Base-by-base conservation (phyloP, 2,888 invertebrate species). In the Brachycybe producta region DNA sequence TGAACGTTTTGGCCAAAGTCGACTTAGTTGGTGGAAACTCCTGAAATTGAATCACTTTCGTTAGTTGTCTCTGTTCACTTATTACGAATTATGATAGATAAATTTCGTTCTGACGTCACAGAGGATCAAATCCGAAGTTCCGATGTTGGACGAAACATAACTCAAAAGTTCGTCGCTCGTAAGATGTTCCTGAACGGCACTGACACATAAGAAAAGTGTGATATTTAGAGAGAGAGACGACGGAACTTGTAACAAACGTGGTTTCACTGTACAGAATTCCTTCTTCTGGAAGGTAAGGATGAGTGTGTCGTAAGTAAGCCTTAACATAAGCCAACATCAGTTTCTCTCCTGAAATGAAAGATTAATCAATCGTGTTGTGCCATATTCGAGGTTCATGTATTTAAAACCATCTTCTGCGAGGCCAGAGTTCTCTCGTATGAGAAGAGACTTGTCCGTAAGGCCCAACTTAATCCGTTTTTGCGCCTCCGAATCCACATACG, bases 121-220 rank as follows among this genome's bases (percentile, higher is more conserved):
- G 51, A 86, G 72, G 58, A 91, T 78, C 15, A 94, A 73, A 62
- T 94, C 91, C 59, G 75, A 80, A 24, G 84, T 75, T 35, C 94
- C 94, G 52, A 95, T 72, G 61, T 84, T 75, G 3, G 64, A 66
- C 1, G 83, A 80, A 46, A 91, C 73, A 62, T 81, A 67, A 0
- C 83, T 75, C 8, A 94, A 65, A n/a, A 75, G 72, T 30, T 76
- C 72, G 51, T 77, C 76, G 36, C 76, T 75, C 36, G 76, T 71
- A 49, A 92, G 71, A 63, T 81, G 75, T 15, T 76, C 70, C 36
- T 70, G 65, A n/a, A 90, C 65, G 17, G 78, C 73, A 45, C 76
- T 74, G 41, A 47, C 67, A 67, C 44, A 32, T 46, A 51, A 7
- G 27, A 17, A 42, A 19, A 41, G 5, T 32, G 24, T 15, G 8